phyloP scores from a whole-genome alignment of 2,888 invertebrate species.

The Apocheima hispidaria region DNA sequence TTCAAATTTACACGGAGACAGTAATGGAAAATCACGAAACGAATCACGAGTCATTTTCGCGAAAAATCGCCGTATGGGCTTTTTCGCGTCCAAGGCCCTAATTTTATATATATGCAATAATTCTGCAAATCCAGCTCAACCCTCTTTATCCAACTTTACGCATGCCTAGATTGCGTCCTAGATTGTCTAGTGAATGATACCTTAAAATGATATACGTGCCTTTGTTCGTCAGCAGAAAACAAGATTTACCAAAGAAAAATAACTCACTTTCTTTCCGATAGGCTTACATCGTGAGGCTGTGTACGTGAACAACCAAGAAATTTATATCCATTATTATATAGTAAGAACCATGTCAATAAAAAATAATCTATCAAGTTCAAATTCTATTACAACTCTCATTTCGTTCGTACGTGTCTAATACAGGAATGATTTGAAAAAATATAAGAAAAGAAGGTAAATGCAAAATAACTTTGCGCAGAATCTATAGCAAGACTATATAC shows the following conservation, averaged over 20 bases:
- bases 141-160: too few relatives aligned
- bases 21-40: too few relatives aligned
- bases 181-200: too few relatives aligned
- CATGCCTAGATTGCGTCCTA: too few relatives aligned
- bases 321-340: slow-evolving; percentile 53
- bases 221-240: not conserved
- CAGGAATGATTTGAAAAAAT: slow-evolving; percentile 51
- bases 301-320: slow-evolving; percentile 42
- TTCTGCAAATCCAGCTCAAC: too few relatives aligned
- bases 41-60: too few relatives aligned
- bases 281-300: slow-evolving; percentile 19
- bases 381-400: slow-evolving; percentile 54
- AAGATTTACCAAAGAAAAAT: slow-evolving; percentile 4
- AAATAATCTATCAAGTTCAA: slow-evolving; percentile 49
- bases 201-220: too few relatives aligned
- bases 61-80: too few relatives aligned
- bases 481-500: slow-evolving; percentile 3
- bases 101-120: too few relatives aligned
- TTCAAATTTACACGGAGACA: too few relatives aligned
- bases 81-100: too few relatives aligned
- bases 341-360: slow-evolving; percentile 50
- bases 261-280: slow-evolving; percentile 17
- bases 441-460: slow-evolving; percentile 23
- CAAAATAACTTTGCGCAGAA: slow-evolving; percentile 25
- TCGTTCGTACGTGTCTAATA: slow-evolving; percentile 64